A percentile compares a stretch with the other conserved stretches of the same genome.
Evolutionary conservation across 2,113 vertebrate genomes (phyloP).

Genomic region (Nothobranchius furzeri): DNA sequence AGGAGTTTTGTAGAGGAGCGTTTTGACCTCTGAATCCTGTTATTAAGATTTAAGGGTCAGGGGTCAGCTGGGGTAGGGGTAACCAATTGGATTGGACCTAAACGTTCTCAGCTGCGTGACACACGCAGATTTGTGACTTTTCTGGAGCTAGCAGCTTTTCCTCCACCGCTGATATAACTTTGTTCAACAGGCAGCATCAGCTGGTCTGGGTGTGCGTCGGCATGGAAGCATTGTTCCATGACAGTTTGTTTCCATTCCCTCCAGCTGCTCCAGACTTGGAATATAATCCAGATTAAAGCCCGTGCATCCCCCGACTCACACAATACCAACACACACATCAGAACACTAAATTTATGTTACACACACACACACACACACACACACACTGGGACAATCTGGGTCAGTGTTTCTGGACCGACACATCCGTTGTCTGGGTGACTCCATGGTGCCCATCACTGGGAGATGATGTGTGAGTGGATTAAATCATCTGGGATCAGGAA

Average conservation of each 20-base stretch:
- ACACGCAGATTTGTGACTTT: not conserved
- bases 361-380: not conserved
- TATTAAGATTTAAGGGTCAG: too few relatives aligned
- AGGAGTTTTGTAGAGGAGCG: too few relatives aligned
- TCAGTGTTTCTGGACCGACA: slow-evolving; percentile 51
- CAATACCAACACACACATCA: slow-evolving; percentile 10
- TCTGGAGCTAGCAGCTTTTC: not conserved
- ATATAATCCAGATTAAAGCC: slow-evolving; percentile 78
- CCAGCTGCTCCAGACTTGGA: slow-evolving; percentile 69
- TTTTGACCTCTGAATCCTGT: too few relatives aligned
- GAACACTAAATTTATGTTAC: slow-evolving; percentile 9
- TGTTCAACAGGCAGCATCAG: not conserved
- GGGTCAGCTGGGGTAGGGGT: too few relatives aligned
- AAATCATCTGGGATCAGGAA: slow-evolving; percentile 30
- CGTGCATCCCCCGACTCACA: slow-evolving; percentile 18
- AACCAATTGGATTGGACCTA: not conserved
- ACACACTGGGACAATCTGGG: slow-evolving; percentile 57
- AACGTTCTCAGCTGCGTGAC: not conserved
- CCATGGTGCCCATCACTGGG: slow-evolving; percentile 42
- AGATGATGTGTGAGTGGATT: slow-evolving; percentile 42
- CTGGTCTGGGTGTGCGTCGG: not conserved
- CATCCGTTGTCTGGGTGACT: slow-evolving; percentile 47
- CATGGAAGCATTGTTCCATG: not conserved
- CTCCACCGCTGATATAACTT: not conserved
- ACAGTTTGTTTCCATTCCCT: slow-evolving; percentile 49